These are phyloP conservation scores for Tetrao urogallus DNA, from an alignment of 2,113 vertebrate species.

Conservation along the genomic window DNA sequence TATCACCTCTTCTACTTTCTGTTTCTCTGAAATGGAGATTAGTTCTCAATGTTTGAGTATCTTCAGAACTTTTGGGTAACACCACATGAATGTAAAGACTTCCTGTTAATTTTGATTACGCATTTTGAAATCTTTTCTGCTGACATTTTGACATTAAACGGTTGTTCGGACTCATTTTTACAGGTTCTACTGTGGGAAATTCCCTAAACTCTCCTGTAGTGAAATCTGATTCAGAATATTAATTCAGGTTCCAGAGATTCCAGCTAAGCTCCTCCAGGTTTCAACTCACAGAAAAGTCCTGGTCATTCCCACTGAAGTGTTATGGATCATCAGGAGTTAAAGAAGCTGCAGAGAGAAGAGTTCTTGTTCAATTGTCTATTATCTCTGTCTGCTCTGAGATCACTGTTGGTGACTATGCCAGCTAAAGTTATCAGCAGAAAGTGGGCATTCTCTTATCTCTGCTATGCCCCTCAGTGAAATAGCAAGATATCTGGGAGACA, in stretches of 20 bases:
- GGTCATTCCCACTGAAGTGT: neutral
- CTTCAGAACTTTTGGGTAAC: neutral
- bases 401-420: neutral
- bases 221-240: neutral
- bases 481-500: constrained; percentile 37
- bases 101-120: neutral
- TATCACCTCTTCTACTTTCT: neutral
- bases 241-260: neutral
- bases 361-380: constrained; percentile 47
- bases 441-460: constrained; percentile 36
- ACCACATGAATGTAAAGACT: neutral
- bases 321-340: constrained; percentile 33
- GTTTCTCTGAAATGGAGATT: neutral
- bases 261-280: neutral
- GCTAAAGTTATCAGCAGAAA: constrained; percentile 41
- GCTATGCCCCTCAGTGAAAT: neutral
- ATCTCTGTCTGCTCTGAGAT: constrained; percentile 34
- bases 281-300: neutral
- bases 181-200: neutral
- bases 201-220: neutral
- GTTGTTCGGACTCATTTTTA: neutral
- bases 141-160: neutral
- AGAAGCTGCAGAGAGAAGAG: neutral
- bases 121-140: constrained; percentile 10
- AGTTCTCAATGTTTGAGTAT: neutral